Base-by-base conservation (phyloP, 2,797 vertebrate species). In the Coendou prehensilis region DNA sequence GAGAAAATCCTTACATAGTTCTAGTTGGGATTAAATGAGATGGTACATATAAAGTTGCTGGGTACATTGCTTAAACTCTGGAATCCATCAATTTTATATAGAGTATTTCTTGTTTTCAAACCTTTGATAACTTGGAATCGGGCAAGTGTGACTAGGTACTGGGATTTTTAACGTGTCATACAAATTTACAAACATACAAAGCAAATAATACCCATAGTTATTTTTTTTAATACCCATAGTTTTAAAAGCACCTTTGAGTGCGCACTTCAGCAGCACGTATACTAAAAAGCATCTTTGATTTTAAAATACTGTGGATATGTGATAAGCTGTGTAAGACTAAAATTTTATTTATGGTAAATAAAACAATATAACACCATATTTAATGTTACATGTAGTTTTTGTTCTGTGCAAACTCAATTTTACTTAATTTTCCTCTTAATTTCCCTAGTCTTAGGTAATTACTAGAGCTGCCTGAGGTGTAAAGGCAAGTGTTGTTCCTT, bases 21-120 rank as follows among this genome's bases (percentile, higher is more conserved):
- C 47, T 80, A 11, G 52, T 86, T 90, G 93, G 41, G 28, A 86
- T 81, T 90, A 76, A 96, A 50, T 81, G 64, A 73, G 56, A 75
- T 67, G 26, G 71, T 81, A 20, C 57, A 22, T 69, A 64, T 67
- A 81, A 73, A 45, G 75, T 64, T 89, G 56, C 37, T 75, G 23
- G 85, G 33, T 11, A 13, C 30, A 57, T 80, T 89, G 64, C 37
- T 56, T 50, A 41, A 33, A 80, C 78, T n/a, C 63, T 81, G 75
- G 20, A 67, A 81, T 67, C 64, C 11, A 30, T 67, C 54, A n/a
- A 9, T 90, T 79, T 79, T 86, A 64, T 56, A n/a, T 30, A 54
- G 67, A 23, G 20, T 81, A 20, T 18, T 94, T 84, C 57, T 13
- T 84, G 56, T 86, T 80, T 87, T 91, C 67, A 81, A 41, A 15